A percentile compares a stretch with the other conserved stretches of the same genome.
Evolutionary conservation across 2,113 vertebrate genomes (phyloP).

Genomic region (Oryzias celebensis): DNA sequence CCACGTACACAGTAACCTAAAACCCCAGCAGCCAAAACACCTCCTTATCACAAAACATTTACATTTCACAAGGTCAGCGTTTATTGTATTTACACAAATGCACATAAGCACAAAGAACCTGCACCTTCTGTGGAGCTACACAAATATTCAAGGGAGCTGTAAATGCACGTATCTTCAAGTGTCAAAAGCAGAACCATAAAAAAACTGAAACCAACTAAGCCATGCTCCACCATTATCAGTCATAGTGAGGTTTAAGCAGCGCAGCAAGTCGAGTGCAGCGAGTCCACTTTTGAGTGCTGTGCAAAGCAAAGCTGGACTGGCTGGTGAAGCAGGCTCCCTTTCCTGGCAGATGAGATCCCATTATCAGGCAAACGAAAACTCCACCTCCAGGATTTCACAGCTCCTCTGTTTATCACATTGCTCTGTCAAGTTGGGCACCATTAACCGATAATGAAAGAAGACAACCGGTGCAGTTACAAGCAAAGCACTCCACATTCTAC

Average conservation of each 20-base stretch:
- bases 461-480: constrained; percentile 91
- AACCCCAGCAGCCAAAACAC: constrained; percentile 46
- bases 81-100: constrained; percentile 60
- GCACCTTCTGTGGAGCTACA: constrained; percentile 18
- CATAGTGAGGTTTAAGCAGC: constrained; percentile 44
- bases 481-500: constrained; percentile 85
- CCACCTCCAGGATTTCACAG: constrained; percentile 88
- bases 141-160: constrained; percentile 30
- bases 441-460: constrained; percentile 97
- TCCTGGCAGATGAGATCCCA: constrained; percentile 76
- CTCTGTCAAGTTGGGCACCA: constrained; percentile 93
- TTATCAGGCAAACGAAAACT: constrained; percentile 78
- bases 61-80: constrained; percentile 71
- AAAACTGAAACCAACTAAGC: constrained; percentile 11
- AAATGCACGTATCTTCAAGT: background rate
- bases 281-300: constrained; percentile 53
- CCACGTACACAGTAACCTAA: constrained; percentile 54
- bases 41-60: constrained; percentile 62
- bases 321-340: constrained; percentile 56
- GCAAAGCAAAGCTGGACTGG: constrained; percentile 60
- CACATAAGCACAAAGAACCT: constrained; percentile 12
- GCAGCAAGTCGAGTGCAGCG: constrained; percentile 48
- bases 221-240: constrained; percentile 26
- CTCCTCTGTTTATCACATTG: constrained; percentile 91
- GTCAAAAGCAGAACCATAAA: background rate